Percentiles rank a stretch among this genome's conserved stretches.
These are phyloP conservation scores for Zapus hudsonius DNA, from an alignment of 2,113 vertebrate species.

Conservation along the genomic window DNA sequence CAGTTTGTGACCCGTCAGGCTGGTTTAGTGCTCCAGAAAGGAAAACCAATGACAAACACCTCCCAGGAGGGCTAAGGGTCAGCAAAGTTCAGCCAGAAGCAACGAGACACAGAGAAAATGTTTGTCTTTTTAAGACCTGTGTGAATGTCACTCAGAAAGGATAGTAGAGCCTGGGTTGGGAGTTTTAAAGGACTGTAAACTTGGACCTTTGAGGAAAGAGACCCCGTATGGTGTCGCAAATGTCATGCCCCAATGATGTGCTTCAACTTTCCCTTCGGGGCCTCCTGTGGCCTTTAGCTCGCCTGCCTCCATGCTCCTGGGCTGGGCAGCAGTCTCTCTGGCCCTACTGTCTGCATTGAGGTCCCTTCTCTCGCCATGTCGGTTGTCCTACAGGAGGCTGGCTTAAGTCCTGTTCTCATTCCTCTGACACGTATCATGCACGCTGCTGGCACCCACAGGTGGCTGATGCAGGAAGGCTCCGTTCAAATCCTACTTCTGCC, in stretches of 20 bases:
- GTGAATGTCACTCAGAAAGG: not conserved
- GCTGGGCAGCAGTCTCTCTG: not conserved
- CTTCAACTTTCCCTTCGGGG: no score
- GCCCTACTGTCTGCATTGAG: not conserved
- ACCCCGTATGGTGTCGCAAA: not conserved
- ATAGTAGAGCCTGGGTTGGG: not conserved
- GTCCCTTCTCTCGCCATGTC: not conserved
- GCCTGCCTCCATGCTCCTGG: rapidly evolving
- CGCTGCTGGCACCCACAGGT: not conserved
- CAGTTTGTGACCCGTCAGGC: not conserved
- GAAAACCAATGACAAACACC: constrained; percentile 60
- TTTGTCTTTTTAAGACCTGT: not conserved
- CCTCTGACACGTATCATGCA: not conserved
- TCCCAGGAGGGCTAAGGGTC: not conserved
- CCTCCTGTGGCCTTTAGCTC: not conserved
- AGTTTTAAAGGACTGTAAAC: not conserved
- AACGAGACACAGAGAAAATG: not conserved
- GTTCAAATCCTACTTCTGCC: not conserved
- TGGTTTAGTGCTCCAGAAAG: constrained; percentile 21
- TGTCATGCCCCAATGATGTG: rapidly evolving
- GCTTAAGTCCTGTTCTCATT: not conserved
- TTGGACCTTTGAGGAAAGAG: not conserved
- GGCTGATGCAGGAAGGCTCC: no score
- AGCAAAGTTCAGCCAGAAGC: constrained; percentile 22
- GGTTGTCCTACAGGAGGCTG: rapidly evolving